Conservation (phyloP, 2,888 invertebrate species). For the Parnassius mnemosyne region DNA sequence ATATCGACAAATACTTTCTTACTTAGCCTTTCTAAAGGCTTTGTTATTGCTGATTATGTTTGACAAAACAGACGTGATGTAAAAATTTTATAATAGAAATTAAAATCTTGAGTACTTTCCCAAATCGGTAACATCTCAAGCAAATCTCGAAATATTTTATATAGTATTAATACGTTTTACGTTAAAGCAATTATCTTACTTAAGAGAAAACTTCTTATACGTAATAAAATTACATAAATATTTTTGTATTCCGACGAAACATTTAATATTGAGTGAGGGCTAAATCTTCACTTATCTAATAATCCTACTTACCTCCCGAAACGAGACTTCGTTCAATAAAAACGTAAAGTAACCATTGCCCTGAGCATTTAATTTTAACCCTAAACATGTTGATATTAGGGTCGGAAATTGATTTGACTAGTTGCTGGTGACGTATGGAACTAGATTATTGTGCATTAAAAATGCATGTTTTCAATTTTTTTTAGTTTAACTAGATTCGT, state of each 20-base stretch:
- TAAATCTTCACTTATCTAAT: constrained; percentile 13
- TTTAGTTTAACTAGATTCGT: constrained; percentile 1
- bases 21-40: too few species aligned
- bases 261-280: constrained; percentile 4
- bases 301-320: constrained; percentile 7
- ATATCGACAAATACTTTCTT: too few species aligned
- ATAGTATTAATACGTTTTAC: too few species aligned
- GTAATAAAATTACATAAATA: background rate
- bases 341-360: constrained; percentile 1
- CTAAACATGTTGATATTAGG: background rate
- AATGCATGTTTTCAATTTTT: background rate
- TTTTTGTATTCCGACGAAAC: background rate
- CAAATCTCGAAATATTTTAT: too few species aligned
- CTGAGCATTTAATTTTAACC: background rate
- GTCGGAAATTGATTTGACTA: background rate
- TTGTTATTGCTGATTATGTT: too few species aligned
- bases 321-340: constrained; percentile 1
- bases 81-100: too few species aligned
- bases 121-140: too few species aligned
- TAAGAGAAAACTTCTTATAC: too few species aligned
- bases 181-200: too few species aligned
- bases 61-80: too few species aligned
- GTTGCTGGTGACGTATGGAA: background rate
- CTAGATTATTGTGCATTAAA: constrained; percentile 1
- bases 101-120: too few species aligned